phyloP scores from a whole-genome alignment of 2,888 invertebrate species.

The Cryptocheilus praepositus region DNA sequence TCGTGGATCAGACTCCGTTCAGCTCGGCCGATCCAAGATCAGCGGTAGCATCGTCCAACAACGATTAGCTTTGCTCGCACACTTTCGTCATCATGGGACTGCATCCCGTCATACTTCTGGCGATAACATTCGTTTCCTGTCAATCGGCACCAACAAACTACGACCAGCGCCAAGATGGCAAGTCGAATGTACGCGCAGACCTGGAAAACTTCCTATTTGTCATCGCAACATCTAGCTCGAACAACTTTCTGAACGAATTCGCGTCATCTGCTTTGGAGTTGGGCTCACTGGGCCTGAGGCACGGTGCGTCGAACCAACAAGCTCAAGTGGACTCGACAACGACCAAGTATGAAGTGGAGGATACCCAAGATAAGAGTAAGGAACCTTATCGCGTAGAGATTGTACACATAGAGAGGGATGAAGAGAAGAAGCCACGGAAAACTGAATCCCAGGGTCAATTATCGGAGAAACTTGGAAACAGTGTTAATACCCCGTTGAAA shows the following conservation, averaged over 20 bases:
- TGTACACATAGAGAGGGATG: slow-evolving; percentile 33
- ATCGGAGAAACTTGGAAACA: neutral
- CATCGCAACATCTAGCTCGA: slow-evolving; percentile 75
- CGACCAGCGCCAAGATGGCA: slow-evolving; percentile 88
- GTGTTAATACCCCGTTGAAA: slow-evolving; percentile 3
- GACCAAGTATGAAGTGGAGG: slow-evolving; percentile 22
- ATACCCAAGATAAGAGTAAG: slow-evolving; percentile 22
- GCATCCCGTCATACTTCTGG: slow-evolving; percentile 8
- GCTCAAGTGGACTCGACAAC: slow-evolving; percentile 1
- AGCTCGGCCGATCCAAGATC: slow-evolving; percentile 39
- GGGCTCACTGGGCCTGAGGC: slow-evolving; percentile 26
- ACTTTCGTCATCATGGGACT: too few species aligned
- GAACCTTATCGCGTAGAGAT: slow-evolving; percentile 56
- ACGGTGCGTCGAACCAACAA: slow-evolving; percentile 26
- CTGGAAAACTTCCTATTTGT: slow-evolving; percentile 85
- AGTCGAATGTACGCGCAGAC: slow-evolving; percentile 83
- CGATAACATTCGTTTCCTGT: slow-evolving; percentile 49
- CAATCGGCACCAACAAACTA: slow-evolving; percentile 73
- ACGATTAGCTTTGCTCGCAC: too few species aligned
- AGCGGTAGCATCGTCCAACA: too few species aligned
- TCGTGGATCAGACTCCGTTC: slow-evolving; percentile 55
- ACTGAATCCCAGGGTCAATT: neutral
- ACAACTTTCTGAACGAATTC: slow-evolving; percentile 60
- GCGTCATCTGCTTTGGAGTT: slow-evolving; percentile 60
- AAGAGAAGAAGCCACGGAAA: slow-evolving; percentile 18